Evolutionary conservation across 2,113 vertebrate species (phyloP).

Genomic region (Deroptyus accipitrinus): DNA sequence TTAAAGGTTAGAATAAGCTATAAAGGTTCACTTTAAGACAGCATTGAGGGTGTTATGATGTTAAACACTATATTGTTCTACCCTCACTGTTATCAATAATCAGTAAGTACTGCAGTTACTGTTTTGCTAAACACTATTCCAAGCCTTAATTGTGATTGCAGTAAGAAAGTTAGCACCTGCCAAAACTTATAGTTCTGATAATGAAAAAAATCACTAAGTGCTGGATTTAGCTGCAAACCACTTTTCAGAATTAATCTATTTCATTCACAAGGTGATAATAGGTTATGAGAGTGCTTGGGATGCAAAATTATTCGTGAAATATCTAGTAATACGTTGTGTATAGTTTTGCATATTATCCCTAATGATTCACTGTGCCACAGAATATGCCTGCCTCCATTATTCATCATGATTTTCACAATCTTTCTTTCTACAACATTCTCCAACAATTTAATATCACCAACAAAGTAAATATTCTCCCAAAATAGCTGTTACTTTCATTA

Average conservation of each 20-base stretch:
- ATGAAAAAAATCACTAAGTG: background rate
- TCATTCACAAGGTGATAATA: background rate
- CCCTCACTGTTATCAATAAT: background rate
- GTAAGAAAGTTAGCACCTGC: background rate
- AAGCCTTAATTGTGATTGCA: background rate
- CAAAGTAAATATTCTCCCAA: background rate
- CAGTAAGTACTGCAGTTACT: background rate
- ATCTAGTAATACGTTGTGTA: background rate
- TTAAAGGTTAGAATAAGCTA: background rate
- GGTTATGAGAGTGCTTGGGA: background rate
- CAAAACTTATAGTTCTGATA: background rate
- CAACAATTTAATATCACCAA: background rate
- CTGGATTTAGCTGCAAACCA: background rate
- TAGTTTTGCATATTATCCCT: background rate
- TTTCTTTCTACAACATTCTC: background rate
- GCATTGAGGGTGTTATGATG: background rate
- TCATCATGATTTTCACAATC: background rate
- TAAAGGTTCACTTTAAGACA: background rate
- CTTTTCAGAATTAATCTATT: background rate
- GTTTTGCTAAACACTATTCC: background rate
- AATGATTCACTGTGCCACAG: background rate
- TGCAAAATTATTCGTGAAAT: background rate
- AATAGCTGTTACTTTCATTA: background rate
- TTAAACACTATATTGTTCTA: background rate
- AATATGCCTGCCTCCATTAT: background rate